Conservation (phyloP, 2,888 invertebrate genomes). For the Chelonus formosanus region DNA sequence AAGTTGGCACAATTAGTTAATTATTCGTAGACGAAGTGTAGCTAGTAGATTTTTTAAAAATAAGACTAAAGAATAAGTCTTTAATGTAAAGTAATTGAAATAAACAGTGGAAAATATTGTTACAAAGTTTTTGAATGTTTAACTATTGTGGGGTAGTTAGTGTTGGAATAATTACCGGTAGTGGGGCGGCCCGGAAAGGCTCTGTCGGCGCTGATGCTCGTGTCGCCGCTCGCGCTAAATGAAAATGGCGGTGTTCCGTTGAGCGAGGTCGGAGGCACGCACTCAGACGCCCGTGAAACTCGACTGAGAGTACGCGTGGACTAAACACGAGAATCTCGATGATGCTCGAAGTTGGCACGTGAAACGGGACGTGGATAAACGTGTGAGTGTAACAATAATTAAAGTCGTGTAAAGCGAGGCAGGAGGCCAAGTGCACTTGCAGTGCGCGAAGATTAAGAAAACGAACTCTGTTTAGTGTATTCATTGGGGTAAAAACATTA, state of each 20-base stretch:
- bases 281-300: constrained; percentile 35
- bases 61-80: not conserved
- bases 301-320: constrained; percentile 19
- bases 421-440: constrained; percentile 14
- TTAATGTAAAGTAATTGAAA: not conserved
- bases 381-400: constrained; percentile 26
- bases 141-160: not conserved
- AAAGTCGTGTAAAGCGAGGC: not conserved
- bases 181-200: constrained; percentile 14
- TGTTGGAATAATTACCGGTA: constrained; percentile 21
- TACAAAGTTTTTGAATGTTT: not conserved
- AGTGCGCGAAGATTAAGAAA: constrained; percentile 22
- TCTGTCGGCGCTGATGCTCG: constrained; percentile 26
- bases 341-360: constrained; percentile 49
- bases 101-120: not conserved
- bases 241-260: constrained; percentile 62
- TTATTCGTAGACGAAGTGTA: not conserved
- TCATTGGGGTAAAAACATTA: not conserved
- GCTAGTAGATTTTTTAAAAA: not conserved
- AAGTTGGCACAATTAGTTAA: constrained; percentile 3
- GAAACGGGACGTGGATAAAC: constrained; percentile 30
- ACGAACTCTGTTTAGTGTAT: not conserved
- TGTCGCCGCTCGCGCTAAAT: constrained; percentile 49
- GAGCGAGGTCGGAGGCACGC: constrained; percentile 52
- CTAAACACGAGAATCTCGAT: constrained; percentile 3